Base-by-base conservation (phyloP, 2,888 invertebrate genomes). In the Drosophila percnosoma region DNA sequence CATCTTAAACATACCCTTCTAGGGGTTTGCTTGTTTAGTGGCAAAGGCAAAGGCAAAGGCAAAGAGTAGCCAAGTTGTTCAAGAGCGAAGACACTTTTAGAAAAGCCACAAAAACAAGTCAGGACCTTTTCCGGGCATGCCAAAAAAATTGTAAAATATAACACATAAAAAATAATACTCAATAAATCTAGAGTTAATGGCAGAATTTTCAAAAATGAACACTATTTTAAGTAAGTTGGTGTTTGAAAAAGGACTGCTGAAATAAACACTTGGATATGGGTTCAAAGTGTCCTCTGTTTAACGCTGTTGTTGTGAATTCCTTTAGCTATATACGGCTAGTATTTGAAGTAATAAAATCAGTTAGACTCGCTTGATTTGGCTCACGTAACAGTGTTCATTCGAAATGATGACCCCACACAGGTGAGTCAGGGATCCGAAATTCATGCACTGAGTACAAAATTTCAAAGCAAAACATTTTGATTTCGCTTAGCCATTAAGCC, bases 1-100 rank as follows among this genome's bases (percentile, higher is more conserved):
- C 29, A 57, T 13, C 40, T 31, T 24, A 34, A 18, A 31, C 52
- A 68, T 40, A 21, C 52, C 27, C 54, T 4, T 18, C 21, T 2
- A 4, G 2, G 13, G 10, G 0, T 40, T n/a, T 40, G 40, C n/a
- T n/a, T 38, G 38, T n/a, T 8, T 40, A 64, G 52, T 48, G 51
- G 36, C 53, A 65, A 64, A 48, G 67, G 64, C 60, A 69, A 64
- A 48, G 67, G 64, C 60, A 69, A 74, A 71, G 10, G 13, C 42
- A 45, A 45, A 21, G 13, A 13, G 7, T 7, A 45, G 7, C 21
- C 3, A 42, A 42, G 3, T 42, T 42, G 21, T 42, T 21, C 21
- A 21, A 42, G 13, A 6, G 7, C 5, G 10, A 21, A 21, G 11
- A 13, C 21, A 4, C 6, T 24, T 15, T 45, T 24, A 4, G 15